phyloP scores from a whole-genome alignment of 1,140 invertebrate species.

The Marisa cornuarietis region DNA sequence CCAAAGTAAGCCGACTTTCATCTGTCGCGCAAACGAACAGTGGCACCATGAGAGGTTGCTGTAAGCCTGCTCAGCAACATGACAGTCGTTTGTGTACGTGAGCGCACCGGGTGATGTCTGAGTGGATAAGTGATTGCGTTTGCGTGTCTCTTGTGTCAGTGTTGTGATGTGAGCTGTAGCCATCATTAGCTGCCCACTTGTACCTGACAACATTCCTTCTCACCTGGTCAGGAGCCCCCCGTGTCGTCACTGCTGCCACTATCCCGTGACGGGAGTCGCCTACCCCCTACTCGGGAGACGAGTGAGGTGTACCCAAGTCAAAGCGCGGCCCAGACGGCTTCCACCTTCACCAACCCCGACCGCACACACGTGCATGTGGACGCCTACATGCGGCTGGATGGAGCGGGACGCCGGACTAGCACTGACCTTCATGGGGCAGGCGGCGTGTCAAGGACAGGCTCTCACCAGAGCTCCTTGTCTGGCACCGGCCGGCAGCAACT shows the following conservation, averaged over 20 bases:
- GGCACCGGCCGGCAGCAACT: slow-evolving; percentile 32
- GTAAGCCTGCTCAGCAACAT: too few relatives aligned
- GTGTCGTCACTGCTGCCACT: slow-evolving; percentile 50
- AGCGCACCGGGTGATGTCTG: too few relatives aligned
- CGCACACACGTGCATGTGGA: too few relatives aligned
- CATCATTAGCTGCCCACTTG: not conserved
- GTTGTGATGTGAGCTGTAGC: not conserved
- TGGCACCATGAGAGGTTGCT: too few relatives aligned
- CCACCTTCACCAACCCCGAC: slow-evolving; percentile 5
- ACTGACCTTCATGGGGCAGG: slow-evolving; percentile 3
- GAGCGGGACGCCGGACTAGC: not conserved
- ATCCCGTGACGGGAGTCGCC: slow-evolving; percentile 39
- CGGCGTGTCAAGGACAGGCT: not conserved
- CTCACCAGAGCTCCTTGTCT: slow-evolving; percentile 16
- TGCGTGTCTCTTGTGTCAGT: too few relatives aligned
- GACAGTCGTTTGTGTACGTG: too few relatives aligned
- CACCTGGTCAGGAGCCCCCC: slow-evolving; percentile 43
- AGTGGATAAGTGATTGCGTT: too few relatives aligned
- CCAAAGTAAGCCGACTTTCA: too few relatives aligned
- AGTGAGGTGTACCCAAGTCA: not conserved
- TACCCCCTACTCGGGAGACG: slow-evolving; percentile 11
- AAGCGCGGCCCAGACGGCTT: slow-evolving; percentile 26
- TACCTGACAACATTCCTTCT: not conserved
- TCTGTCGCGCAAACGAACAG: too few relatives aligned
- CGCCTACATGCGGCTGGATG: not conserved